phyloP scores from a whole-genome alignment of 2,113 vertebrate species.

The Notothenia coriiceps region DNA sequence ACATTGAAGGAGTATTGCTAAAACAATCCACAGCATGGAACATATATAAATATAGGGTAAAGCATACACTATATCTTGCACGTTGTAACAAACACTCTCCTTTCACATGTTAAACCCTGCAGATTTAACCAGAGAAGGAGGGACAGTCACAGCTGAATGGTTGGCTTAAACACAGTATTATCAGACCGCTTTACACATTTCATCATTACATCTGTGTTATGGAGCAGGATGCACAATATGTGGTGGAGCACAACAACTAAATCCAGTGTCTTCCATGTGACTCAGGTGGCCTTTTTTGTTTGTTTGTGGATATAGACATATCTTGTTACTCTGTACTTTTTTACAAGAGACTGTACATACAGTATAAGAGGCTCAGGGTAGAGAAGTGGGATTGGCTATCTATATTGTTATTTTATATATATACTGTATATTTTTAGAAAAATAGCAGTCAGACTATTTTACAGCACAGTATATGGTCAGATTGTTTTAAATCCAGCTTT shows the following conservation, averaged over 20 bases:
- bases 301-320: neutral
- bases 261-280: neutral
- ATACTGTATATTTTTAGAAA: neutral
- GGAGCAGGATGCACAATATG: conserved; percentile 35
- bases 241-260: neutral
- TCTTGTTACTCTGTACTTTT: neutral
- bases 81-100: neutral
- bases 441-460: neutral
- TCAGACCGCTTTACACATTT: neutral
- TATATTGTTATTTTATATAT: neutral
- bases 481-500: neutral
- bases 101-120: conserved; percentile 26
- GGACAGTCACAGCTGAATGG: neutral
- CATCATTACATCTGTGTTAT: conserved; percentile 19
- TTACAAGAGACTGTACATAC: conserved; percentile 34
- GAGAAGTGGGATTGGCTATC: neutral
- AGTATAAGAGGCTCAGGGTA: neutral
- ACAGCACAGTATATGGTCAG: neutral
- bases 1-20: conserved; percentile 17
- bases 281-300: neutral
- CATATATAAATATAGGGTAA: neutral
- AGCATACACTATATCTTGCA: conserved; percentile 5
- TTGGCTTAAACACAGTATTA: conserved; percentile 12
- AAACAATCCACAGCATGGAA: conserved; percentile 1
- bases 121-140: neutral